phyloP scores from a whole-genome alignment of 1,140 invertebrate genomes.

The Leptopilina boulardi region DNA sequence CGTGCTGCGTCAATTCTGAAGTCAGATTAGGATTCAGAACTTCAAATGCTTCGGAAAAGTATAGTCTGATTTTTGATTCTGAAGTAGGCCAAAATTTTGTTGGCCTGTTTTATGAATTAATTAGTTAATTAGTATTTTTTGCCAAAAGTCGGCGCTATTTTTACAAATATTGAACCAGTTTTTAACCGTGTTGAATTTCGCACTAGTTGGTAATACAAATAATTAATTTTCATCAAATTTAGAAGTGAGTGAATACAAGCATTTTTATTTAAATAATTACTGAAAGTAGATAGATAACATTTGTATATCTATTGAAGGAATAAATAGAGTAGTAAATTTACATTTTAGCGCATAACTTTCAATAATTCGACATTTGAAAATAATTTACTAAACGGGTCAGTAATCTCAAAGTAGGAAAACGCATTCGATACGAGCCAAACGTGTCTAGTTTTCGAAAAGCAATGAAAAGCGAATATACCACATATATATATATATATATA shows the following conservation, averaged over 20 bases:
- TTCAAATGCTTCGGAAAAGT: too few species aligned
- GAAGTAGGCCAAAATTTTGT: too few species aligned
- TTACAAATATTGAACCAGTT: too few species aligned
- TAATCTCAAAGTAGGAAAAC: not conserved
- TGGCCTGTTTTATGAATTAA: too few species aligned
- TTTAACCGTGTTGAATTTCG: too few species aligned
- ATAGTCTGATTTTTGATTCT: too few species aligned
- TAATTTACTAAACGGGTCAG: slow-evolving; percentile 11
- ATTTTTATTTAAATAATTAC: not conserved
- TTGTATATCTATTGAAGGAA: not conserved
- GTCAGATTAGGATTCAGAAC: too few species aligned
- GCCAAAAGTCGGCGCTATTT: too few species aligned
- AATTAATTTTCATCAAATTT: not conserved
- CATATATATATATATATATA: too few species aligned
- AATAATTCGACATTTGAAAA: slow-evolving; percentile 7
- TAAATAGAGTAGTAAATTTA: not conserved
- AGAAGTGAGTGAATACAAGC: not conserved
- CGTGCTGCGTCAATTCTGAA: too few species aligned
- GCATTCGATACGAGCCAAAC: slow-evolving; percentile 1
- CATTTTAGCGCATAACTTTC: not conserved
- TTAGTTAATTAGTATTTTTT: too few species aligned
- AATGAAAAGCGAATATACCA: not conserved
- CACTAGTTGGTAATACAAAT: too few species aligned
- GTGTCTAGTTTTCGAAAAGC: slow-evolving; percentile 5
- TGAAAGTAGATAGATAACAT: not conserved